Evolutionary conservation across 1,140 invertebrate genomes (phyloP).

Genomic region (Neodiprion virginianus): DNA sequence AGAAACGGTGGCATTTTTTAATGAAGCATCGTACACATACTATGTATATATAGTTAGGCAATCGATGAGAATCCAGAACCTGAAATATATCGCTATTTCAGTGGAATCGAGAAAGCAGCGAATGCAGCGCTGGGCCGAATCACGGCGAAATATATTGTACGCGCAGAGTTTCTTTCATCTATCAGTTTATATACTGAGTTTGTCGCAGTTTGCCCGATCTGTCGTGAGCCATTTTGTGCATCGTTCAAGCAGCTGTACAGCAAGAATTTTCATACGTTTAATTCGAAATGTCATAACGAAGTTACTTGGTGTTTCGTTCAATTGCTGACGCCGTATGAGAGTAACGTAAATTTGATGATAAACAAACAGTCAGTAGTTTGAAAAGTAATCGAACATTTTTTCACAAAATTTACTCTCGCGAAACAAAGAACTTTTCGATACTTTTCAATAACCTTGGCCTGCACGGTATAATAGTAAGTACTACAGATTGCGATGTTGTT

Average conservation of each 20-base stretch:
- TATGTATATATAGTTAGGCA: no score
- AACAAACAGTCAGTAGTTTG: slow-evolving; percentile 3
- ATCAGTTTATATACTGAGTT: not conserved
- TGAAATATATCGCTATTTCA: not conserved
- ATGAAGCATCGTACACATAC: no score
- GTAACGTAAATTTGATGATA: not conserved
- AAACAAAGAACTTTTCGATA: slow-evolving; percentile 51
- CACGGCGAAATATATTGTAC: not conserved
- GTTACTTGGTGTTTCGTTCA: slow-evolving; percentile 27
- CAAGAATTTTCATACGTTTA: slow-evolving; percentile 46
- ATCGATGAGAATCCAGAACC: not conserved
- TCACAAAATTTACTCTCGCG: slow-evolving; percentile 27
- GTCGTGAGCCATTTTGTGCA: slow-evolving; percentile 57
- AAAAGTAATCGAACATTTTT: slow-evolving; percentile 12
- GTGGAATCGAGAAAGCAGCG: not conserved
- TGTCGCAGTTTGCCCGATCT: not conserved
- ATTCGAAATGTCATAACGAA: slow-evolving; percentile 49
- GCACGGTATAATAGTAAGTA: slow-evolving; percentile 46
- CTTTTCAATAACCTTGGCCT: slow-evolving; percentile 56
- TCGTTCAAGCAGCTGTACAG: slow-evolving; percentile 55
- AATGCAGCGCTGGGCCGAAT: not conserved
- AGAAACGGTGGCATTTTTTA: no score
- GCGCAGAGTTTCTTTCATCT: not conserved
- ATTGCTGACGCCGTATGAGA: slow-evolving; percentile 24
- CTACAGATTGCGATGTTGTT: slow-evolving; percentile 38